phyloP scores from a whole-genome alignment of 2,888 invertebrate genomes.

The Onthophagus sagittarius region DNA sequence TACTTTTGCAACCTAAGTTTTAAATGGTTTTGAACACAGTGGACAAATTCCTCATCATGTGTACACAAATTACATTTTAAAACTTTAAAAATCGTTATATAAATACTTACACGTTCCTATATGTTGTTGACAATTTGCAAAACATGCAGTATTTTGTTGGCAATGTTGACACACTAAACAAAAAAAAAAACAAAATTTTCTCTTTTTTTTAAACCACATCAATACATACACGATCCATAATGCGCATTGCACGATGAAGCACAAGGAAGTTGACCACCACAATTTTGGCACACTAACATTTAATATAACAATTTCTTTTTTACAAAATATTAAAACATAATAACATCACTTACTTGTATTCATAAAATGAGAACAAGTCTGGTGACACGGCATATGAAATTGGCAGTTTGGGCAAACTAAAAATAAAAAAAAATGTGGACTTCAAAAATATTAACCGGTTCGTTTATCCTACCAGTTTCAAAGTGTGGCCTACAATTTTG shows the following conservation, averaged over 20 bases:
- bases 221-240: not conserved
- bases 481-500: not conserved
- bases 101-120: not conserved
- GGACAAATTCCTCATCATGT: too few relatives aligned
- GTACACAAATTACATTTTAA: too few relatives aligned
- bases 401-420: slow-evolving; percentile 2
- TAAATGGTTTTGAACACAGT: too few relatives aligned
- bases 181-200: not conserved
- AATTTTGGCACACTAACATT: not conserved
- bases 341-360: not conserved
- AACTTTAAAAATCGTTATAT: too few relatives aligned
- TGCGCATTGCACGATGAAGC: not conserved
- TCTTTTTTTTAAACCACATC: not conserved
- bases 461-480: not conserved
- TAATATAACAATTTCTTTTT: not conserved
- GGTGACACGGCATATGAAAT: slow-evolving; percentile 2
- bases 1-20: too few relatives aligned
- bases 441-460: not conserved
- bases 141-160: not conserved
- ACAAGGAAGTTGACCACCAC: not conserved
- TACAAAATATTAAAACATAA: not conserved
- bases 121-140: not conserved
- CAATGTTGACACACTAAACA: not conserved
- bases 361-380: not conserved
- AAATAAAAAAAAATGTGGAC: not conserved